These are phyloP conservation scores for Forbesichthys papilliferus DNA, from an alignment of 2,113 vertebrate genomes.

Conservation along the genomic window DNA sequence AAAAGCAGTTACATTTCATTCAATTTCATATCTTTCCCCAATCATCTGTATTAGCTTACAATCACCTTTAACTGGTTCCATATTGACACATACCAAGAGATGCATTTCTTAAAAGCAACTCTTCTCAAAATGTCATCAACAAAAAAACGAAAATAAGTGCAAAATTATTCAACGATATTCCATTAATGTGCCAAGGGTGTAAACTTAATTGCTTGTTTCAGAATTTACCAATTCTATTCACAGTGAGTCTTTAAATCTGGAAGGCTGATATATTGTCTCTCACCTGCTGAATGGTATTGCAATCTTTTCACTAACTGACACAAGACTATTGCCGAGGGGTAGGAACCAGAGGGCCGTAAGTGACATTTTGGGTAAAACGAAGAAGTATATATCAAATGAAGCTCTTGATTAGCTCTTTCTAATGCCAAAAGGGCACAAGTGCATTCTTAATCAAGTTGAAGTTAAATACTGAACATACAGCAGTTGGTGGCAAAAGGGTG, in stretches of 20 bases:
- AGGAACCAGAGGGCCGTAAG: too few relatives aligned
- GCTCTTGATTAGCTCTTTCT: too few relatives aligned
- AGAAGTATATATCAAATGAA: too few relatives aligned
- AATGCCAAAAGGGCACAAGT: too few relatives aligned
- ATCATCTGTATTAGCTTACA: neutral
- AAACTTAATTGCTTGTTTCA: slow-evolving; percentile 54
- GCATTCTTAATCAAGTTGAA: too few relatives aligned
- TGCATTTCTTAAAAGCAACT: slow-evolving; percentile 34
- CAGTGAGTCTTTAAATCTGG: slow-evolving; percentile 49
- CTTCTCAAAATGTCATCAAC: slow-evolving; percentile 51
- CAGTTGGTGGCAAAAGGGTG: too few relatives aligned
- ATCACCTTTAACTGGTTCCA: too few relatives aligned
- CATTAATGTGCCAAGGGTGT: slow-evolving; percentile 43
- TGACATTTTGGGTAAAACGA: too few relatives aligned
- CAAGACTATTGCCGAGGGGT: neutral
- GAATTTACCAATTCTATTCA: slow-evolving; percentile 60
- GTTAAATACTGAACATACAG: too few relatives aligned
- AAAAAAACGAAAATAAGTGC: slow-evolving; percentile 62
- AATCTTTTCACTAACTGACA: slow-evolving; percentile 49
- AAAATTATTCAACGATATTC: slow-evolving; percentile 60
- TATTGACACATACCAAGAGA: neutral
- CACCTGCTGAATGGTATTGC: slow-evolving; percentile 48
- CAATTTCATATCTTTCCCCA: neutral
- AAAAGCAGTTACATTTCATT: neutral
- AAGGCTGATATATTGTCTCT: slow-evolving; percentile 40